These are phyloP conservation scores for Falco columbarius DNA, from an alignment of 2,797 vertebrate genomes.

Conservation along the genomic window DNA sequence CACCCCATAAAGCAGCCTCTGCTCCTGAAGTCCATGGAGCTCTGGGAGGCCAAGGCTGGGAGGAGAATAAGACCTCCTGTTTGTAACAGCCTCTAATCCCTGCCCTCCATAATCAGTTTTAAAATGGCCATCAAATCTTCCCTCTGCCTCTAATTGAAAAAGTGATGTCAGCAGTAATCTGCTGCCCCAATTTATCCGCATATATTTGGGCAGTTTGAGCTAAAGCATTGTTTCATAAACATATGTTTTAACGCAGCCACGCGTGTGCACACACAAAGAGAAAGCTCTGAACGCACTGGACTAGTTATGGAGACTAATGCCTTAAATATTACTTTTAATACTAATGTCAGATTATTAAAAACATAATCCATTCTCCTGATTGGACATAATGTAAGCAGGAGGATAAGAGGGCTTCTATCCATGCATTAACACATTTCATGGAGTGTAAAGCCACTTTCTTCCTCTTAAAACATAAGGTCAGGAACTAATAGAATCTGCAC, in stretches of 20 bases:
- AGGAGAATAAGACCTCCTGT: slow-evolving; percentile 7
- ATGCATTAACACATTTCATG: slow-evolving; percentile 83
- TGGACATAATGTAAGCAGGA: slow-evolving; percentile 71
- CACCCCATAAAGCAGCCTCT: not conserved
- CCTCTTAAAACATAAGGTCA: slow-evolving; percentile 77
- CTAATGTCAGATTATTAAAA: slow-evolving; percentile 86
- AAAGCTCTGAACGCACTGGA: slow-evolving; percentile 56
- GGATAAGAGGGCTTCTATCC: slow-evolving; percentile 81
- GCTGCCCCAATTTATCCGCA: slow-evolving; percentile 78
- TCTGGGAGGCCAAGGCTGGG: not conserved
- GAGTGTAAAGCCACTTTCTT: slow-evolving; percentile 76
- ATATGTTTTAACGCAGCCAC: slow-evolving; percentile 65
- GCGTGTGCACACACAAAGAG: slow-evolving; percentile 25
- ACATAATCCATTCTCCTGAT: slow-evolving; percentile 79
- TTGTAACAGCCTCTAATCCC: slow-evolving; percentile 69
- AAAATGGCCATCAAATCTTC: slow-evolving; percentile 81
- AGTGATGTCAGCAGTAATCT: slow-evolving; percentile 87
- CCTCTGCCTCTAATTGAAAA: slow-evolving; percentile 69
- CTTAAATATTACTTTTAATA: slow-evolving; percentile 83
- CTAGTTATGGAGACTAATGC: slow-evolving; percentile 76
- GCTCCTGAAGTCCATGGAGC: not conserved
- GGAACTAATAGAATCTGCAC: slow-evolving; percentile 74
- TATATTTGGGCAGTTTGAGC: slow-evolving; percentile 54
- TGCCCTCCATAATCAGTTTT: slow-evolving; percentile 85
- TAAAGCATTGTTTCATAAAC: slow-evolving; percentile 74